These are phyloP conservation scores for Apamea monoglypha DNA, from an alignment of 2,888 invertebrate genomes.

Conservation along the genomic window DNA sequence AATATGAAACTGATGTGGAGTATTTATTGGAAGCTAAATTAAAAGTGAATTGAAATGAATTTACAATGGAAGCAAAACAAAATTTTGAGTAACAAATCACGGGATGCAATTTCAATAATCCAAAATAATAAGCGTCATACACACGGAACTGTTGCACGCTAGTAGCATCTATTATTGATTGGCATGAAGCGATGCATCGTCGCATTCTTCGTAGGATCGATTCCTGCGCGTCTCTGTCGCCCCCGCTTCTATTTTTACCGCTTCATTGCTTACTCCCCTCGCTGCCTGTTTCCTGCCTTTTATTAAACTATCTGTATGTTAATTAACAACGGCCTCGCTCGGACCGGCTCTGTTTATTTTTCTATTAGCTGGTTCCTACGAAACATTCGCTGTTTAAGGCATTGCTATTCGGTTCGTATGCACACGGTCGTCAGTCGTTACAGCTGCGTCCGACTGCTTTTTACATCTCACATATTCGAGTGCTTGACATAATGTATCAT, in stretches of 20 bases:
- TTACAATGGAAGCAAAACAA: constrained; percentile 7
- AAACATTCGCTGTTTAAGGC: constrained; percentile 81
- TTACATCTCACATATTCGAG: constrained; percentile 50
- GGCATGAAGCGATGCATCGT: constrained; percentile 81
- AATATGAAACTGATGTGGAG: constrained; percentile 10
- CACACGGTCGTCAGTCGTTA: constrained; percentile 59
- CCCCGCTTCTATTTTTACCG: constrained; percentile 90
- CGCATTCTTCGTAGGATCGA: constrained; percentile 86
- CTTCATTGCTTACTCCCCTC: constrained; percentile 90
- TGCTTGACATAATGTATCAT: constrained; percentile 65
- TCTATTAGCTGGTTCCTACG: constrained; percentile 83
- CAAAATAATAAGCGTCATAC: constrained; percentile 34
- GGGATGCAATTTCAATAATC: constrained; percentile 54
- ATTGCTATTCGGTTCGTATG: constrained; percentile 70
- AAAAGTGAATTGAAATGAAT: constrained; percentile 22
- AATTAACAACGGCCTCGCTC: constrained; percentile 89
- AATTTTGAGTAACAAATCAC: constrained; percentile 33
- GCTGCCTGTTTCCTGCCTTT: constrained; percentile 89
- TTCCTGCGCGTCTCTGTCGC: constrained; percentile 84
- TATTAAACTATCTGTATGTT: constrained; percentile 90
- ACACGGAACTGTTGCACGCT: constrained; percentile 63
- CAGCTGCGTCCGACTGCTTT: constrained; percentile 65
- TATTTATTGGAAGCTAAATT: constrained; percentile 14
- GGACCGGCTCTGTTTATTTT: constrained; percentile 84
- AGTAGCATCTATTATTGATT: constrained; percentile 85